A percentile compares a stretch with the other conserved stretches of the same genome.
phyloP scores from a whole-genome alignment of 1,140 invertebrate genomes.

The Linepithema humile region DNA sequence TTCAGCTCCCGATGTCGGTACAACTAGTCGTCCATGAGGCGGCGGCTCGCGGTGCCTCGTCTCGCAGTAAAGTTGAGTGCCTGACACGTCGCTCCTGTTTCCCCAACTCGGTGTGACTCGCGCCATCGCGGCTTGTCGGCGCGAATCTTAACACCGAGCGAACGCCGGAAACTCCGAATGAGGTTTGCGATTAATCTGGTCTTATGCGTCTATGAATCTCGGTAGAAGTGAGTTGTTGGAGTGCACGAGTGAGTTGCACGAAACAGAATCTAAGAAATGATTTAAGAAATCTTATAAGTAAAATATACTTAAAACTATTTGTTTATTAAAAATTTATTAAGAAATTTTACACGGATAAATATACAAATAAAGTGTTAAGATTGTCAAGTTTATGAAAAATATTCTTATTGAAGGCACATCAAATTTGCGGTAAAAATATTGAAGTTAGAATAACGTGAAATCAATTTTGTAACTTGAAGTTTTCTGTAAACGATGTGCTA shows the following conservation, averaged over 20 bases:
- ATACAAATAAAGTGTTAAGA: not conserved
- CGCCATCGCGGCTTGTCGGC: slow-evolving; percentile 22
- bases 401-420: not conserved
- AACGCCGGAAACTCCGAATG: slow-evolving; percentile 29
- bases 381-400: not conserved
- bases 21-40: slow-evolving; percentile 36
- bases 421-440: not conserved
- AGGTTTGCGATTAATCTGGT: slow-evolving; percentile 49
- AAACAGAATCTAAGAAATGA: not conserved
- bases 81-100: slow-evolving; percentile 25
- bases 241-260: not conserved
- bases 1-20: slow-evolving; percentile 62
- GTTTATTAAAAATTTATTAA: not conserved
- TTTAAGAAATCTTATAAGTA: not conserved
- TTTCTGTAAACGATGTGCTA: not conserved
- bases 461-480: not conserved
- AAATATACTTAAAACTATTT: not conserved
- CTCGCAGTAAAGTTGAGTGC: not conserved
- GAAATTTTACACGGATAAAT: not conserved
- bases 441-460: not conserved
- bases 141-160: slow-evolving; percentile 45
- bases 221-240: not conserved
- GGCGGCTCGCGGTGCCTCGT: not conserved
- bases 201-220: slow-evolving; percentile 17
- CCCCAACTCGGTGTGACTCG: slow-evolving; percentile 34